These are phyloP conservation scores for Ploceus nigricollis DNA, from an alignment of 2,113 vertebrate species.

Conservation along the genomic window DNA sequence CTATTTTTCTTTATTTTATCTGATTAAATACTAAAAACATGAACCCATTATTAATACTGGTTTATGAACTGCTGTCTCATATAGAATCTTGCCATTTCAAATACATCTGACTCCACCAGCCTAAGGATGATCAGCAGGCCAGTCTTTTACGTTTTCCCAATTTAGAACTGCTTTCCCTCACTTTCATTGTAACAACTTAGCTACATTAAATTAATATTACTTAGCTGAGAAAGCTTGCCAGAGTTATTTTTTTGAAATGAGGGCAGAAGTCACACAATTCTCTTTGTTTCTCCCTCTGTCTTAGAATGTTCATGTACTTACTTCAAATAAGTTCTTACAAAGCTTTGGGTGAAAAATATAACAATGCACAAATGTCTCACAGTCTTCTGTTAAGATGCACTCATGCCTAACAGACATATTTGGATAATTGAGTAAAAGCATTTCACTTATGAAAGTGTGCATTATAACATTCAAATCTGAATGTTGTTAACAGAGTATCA, in stretches of 20 bases:
- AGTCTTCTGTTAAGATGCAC: neutral
- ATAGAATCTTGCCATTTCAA: neutral
- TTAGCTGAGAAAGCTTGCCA: neutral
- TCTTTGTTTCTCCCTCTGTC: neutral
- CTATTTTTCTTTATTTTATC: neutral
- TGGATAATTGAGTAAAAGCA: neutral
- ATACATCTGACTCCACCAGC: neutral
- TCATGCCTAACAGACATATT: neutral
- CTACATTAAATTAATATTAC: neutral
- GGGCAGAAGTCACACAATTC: neutral
- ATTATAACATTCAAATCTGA: neutral
- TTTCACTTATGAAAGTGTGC: neutral
- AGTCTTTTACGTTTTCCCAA: neutral
- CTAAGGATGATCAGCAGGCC: neutral
- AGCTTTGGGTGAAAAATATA: neutral
- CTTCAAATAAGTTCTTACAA: neutral
- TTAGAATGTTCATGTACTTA: neutral
- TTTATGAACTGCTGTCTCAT: neutral
- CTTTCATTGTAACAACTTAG: neutral
- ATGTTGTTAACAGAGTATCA: neutral
- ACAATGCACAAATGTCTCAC: neutral
- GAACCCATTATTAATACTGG: neutral
- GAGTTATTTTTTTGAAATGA: neutral
- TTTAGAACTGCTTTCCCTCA: neutral
- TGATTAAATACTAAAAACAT: neutral